Percentiles rank a stretch among this genome's conserved stretches.
These are phyloP conservation scores for Amphiprion ocellaris DNA, from an alignment of 2,113 vertebrate genomes.

Conservation along the genomic window DNA sequence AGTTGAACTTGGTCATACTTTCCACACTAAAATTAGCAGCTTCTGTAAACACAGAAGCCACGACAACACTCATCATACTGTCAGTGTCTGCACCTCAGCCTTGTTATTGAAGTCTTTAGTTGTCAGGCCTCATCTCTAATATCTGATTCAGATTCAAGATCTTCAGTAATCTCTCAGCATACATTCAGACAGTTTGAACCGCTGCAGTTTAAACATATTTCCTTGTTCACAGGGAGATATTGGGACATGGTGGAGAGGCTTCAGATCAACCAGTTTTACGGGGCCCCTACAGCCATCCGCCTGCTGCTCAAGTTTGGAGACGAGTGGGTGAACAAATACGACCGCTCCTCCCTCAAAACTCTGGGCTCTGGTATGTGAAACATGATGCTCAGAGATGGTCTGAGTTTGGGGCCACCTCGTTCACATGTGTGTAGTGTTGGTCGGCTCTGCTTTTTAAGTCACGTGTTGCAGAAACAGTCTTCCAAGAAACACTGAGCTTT, in stretches of 20 bases:
- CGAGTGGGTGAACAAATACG: constrained; percentile 86
- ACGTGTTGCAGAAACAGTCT: background rate
- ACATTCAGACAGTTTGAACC: background rate
- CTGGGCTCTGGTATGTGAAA: constrained; percentile 85
- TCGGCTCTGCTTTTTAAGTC: background rate
- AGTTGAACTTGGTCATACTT: constrained; percentile 22
- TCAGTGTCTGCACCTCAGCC: background rate
- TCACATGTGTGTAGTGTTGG: background rate
- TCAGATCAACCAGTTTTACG: constrained; percentile 89
- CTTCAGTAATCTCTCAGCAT: background rate
- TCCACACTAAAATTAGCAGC: constrained; percentile 45
- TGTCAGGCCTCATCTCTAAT: background rate
- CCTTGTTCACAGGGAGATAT: constrained; percentile 82
- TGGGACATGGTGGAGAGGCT: constrained; percentile 89
- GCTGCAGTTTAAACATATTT: background rate
- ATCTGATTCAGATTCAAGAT: background rate
- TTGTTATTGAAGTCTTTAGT: background rate
- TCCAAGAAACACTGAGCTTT: no score
- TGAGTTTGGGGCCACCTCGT: background rate
- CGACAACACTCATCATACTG: background rate
- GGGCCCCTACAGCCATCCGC: constrained; percentile 87
- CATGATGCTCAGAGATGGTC: background rate
- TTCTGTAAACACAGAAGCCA: constrained; percentile 10
- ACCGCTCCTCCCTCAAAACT: constrained; percentile 85
- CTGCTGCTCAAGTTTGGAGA: constrained; percentile 86